Base-by-base conservation (phyloP, 2,888 invertebrate genomes). In the Aphidoletes aphidimyza region DNA sequence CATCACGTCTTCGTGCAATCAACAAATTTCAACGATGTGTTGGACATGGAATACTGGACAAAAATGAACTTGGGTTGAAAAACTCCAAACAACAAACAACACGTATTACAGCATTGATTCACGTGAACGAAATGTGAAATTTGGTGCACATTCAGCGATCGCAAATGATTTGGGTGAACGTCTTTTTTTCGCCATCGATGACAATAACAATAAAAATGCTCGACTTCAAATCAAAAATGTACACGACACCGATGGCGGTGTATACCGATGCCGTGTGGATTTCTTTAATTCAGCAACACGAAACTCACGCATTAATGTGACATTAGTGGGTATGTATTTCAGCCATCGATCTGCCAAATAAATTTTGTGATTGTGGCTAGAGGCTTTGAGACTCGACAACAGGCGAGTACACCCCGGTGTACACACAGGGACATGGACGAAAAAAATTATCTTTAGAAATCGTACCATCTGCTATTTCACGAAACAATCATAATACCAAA, bases 251-350 rank as follows among this genome's bases (percentile, higher is more conserved):
- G 97, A 97, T 87, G 95, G 96, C 87, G 97, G 97, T 2, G 90
- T 95, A 59, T 97, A 96, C 89, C 92, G 97, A 85, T 97, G 97
- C 89, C 92, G 97, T 87, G 95, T 97, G 86, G 97, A 97, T 91
- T 97, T 96, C 88, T 93, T 94, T 86, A 94, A 96, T 89, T 95
- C 96, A 0, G 97, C 97, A 0, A 97, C 97, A 0, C 93, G 95
- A 87, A 97, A 97, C 90, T 96, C 94, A 88, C 92, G 93, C 88
- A 94, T 96, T 88, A 96, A 96, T 89, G 92, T 97, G 87, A 96
- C 95, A 87, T 93, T 97, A 89, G 94, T 97, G 88, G 96, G 97
- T 97, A 90, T 93, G 95, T 92, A 85, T 42, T 42, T n/a, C 8
- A 42, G 14, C 14, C 14, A 9, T 6, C 14, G 42, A 6, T 6